These are phyloP conservation scores for Metridium senile DNA, from an alignment of 92 coral and sea anemone genomes.

Conservation along the genomic window DNA sequence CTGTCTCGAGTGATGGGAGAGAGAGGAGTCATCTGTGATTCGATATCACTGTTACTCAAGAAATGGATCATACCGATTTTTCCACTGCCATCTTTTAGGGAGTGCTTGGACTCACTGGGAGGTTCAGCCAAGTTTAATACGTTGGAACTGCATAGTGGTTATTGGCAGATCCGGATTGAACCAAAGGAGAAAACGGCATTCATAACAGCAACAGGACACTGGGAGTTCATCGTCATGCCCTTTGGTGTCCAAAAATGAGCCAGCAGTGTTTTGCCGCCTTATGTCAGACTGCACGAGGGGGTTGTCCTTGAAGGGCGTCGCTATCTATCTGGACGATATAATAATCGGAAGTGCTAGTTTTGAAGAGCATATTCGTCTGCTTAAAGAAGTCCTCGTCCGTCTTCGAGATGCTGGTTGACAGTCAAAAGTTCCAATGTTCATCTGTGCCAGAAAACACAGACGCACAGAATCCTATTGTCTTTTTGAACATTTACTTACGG, in stretches of 20 bases:
- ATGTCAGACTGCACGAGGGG: constrained; percentile 57
- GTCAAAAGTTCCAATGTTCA: constrained; percentile 44
- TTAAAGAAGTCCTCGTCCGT: constrained; percentile 38
- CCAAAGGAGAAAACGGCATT: constrained; percentile 41
- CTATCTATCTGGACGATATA: constrained; percentile 58
- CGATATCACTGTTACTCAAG: constrained; percentile 51
- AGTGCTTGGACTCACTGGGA: constrained; percentile 50
- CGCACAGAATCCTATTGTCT: no score
- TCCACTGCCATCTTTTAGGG: constrained; percentile 52
- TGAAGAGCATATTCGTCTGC: constrained; percentile 29
- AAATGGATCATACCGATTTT: no score
- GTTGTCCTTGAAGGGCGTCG: constrained; percentile 46
- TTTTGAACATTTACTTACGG: no score
- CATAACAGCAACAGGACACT: constrained; percentile 41
- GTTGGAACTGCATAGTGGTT: constrained; percentile 47
- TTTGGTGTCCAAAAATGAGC: constrained; percentile 49
- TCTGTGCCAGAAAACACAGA: constrained; percentile 38
- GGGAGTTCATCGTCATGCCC: constrained; percentile 58
- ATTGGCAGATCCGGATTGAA: constrained; percentile 45
- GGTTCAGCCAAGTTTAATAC: constrained; percentile 39
- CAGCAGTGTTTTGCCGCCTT: constrained; percentile 51
- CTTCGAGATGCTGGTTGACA: constrained; percentile 47
- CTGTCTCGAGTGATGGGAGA: constrained; percentile 52
- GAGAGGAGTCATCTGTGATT: constrained; percentile 44
- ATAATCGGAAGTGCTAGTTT: constrained; percentile 44